Evolutionary conservation across 1,140 invertebrate species (phyloP).

Genomic region (Caenorhabditis inopinata): DNA sequence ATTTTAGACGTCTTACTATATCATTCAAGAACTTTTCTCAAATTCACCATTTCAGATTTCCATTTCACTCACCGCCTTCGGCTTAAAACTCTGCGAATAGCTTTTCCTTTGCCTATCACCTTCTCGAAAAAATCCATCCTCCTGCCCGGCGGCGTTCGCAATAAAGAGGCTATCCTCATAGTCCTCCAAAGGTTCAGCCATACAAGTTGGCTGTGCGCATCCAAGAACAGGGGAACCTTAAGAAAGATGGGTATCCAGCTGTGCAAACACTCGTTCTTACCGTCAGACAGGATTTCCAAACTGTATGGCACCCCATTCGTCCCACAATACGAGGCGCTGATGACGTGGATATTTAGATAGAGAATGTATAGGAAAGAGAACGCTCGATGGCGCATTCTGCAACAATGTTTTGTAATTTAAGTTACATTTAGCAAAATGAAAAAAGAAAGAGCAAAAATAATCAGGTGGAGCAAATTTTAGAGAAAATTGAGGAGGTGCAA

Average conservation of each 20-base stretch:
- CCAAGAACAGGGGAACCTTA: conserved; percentile 60
- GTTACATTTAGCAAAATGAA: conserved; percentile 9
- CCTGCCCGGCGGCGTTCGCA: conserved; percentile 52
- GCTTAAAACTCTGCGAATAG: conserved; percentile 29
- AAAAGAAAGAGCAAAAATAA: background rate
- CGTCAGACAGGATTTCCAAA: conserved; percentile 56
- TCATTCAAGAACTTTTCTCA: too few relatives aligned
- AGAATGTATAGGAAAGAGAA: background rate
- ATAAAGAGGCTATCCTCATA: conserved; percentile 50
- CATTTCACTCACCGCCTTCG: conserved; percentile 24
- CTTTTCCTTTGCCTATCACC: conserved; percentile 51
- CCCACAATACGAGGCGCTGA: conserved; percentile 56
- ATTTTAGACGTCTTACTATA: too few relatives aligned
- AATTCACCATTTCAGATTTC: too few relatives aligned
- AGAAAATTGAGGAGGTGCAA: background rate
- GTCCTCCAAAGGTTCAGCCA: conserved; percentile 51
- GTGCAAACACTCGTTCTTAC: conserved; percentile 34
- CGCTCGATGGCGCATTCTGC: conserved; percentile 26
- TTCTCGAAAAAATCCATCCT: conserved; percentile 61
- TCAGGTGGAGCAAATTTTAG: background rate
- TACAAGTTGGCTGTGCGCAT: conserved; percentile 62
- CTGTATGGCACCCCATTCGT: conserved; percentile 60
- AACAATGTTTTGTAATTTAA: background rate
- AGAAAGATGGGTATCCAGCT: background rate
- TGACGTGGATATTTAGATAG: background rate